Base-by-base conservation (phyloP, 2,113 vertebrate species). In the Ceuthmochares aereus region DNA sequence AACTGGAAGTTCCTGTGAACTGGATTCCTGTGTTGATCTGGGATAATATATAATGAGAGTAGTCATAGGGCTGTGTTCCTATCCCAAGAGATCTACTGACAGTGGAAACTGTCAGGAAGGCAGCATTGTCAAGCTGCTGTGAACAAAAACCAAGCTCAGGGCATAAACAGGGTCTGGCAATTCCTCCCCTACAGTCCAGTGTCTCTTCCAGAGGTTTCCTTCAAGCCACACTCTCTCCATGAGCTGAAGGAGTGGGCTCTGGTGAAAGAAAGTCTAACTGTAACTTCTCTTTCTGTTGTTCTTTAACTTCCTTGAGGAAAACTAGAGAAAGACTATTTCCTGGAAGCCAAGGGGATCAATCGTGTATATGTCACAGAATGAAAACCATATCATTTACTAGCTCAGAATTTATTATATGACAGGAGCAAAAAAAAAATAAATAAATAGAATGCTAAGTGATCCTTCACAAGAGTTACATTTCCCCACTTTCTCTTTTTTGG, bases 21-120 rank as follows among this genome's bases (percentile, higher is more conserved):
- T 40, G 40, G 40, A 40, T 40, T 40, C 40, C 40, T 40, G 40
- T 40, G 40, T 40, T 40, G 60, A 63, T 45, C 20, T 89, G 62
- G 34, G 49, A 86, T 72, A 97, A 94, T 73, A 74, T 45, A 66
- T 73, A 95, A 93, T 80, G 43, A 84, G 67, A 78, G 60, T 54
- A 89, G 86, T 97, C 81, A 91, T 7, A 6, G 52, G 15, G 37
- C 30, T 93, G 32, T 68, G 43, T 79, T 96, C 94, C 55, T 59
- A 49, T 84, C 66, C 40, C 76, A 63, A 75, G 69, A 81, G 52
- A 77, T 54, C 59, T 78, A 43, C 70, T 91, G 76, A 85, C 72
- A 90, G 80, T 45, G 80, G 56, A 75, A 94, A 45, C 26, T 84
- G 62, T 14, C 76, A 64, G 79, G 69, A 34, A 21, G 76, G 36